phyloP scores from a whole-genome alignment of 2,888 invertebrate species.

The Teleiodes luculella region DNA sequence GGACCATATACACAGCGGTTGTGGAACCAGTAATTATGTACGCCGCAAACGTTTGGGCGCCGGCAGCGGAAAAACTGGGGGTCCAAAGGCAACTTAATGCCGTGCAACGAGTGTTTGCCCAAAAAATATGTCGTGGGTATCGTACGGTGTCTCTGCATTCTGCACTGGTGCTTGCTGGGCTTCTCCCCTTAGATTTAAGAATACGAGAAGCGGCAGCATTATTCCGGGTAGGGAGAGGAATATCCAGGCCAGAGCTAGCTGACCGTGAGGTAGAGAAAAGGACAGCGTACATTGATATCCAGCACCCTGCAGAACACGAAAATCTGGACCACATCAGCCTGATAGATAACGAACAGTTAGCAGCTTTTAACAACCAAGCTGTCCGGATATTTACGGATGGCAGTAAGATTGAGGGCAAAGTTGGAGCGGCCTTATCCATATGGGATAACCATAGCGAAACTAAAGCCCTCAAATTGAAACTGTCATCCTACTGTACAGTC shows the following conservation, averaged over 20 bases:
- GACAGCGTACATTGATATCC: background rate
- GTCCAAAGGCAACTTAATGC: background rate
- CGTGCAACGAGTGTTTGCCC: background rate
- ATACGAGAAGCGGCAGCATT: background rate
- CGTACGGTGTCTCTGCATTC: conserved; percentile 5
- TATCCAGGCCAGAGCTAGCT: background rate
- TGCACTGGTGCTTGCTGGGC: conserved; percentile 6
- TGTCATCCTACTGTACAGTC: background rate
- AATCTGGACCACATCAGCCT: no score
- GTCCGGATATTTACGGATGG: background rate
- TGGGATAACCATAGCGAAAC: background rate
- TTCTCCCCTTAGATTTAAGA: conserved; percentile 11
- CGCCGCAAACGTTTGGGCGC: conserved; percentile 20
- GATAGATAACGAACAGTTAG: no score
- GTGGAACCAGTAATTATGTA: conserved; percentile 6
- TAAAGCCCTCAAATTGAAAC: background rate
- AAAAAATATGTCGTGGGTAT: background rate
- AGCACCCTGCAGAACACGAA: background rate
- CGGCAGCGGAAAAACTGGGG: background rate
- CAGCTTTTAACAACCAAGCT: background rate
- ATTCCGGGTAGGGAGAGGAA: background rate
- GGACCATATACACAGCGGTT: conserved; percentile 5
- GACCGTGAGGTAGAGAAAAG: background rate
- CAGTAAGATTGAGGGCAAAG: background rate
- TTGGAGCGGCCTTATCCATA: background rate